A percentile compares a stretch with the other conserved stretches of the same genome.
These are phyloP conservation scores for Caenorhabditis becei DNA, from an alignment of 2,888 invertebrate genomes.

Conservation along the genomic window DNA sequence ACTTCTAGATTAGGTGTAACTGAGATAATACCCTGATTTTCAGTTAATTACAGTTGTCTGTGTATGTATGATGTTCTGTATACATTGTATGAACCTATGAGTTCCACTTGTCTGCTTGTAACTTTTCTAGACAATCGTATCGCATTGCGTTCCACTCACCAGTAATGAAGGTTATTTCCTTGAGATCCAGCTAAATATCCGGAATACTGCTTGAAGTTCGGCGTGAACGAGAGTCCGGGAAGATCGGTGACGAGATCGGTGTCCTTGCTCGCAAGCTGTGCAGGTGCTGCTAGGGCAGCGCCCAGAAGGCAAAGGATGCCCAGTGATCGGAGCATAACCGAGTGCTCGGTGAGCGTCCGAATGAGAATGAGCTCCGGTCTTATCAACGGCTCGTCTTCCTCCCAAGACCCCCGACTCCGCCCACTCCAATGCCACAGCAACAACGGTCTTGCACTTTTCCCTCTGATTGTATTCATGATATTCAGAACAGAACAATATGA, in stretches of 20 bases:
- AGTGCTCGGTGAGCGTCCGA: constrained; percentile 37
- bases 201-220: constrained; percentile 83
- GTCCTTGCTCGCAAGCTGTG: constrained; percentile 43
- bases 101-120: no score
- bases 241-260: constrained; percentile 69
- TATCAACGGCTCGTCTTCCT: constrained; percentile 35
- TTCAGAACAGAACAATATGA: constrained; percentile 1
- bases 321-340: constrained; percentile 56
- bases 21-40: no score
- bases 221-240: constrained; percentile 72
- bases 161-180: constrained; percentile 82
- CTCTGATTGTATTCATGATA: background rate
- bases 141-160: no score
- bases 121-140: no score
- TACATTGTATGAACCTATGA: no score
- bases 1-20: no score
- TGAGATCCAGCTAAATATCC: constrained; percentile 80
- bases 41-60: no score
- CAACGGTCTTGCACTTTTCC: constrained; percentile 38
- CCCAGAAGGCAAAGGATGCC: constrained; percentile 50
- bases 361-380: constrained; percentile 53
- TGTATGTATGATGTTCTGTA: no score
- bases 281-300: constrained; percentile 42
- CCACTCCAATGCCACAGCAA: constrained; percentile 31
- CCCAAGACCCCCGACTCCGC: constrained; percentile 31